Base-by-base conservation (phyloP, 2,888 invertebrate species). In the Tolmerus cingulatus region DNA sequence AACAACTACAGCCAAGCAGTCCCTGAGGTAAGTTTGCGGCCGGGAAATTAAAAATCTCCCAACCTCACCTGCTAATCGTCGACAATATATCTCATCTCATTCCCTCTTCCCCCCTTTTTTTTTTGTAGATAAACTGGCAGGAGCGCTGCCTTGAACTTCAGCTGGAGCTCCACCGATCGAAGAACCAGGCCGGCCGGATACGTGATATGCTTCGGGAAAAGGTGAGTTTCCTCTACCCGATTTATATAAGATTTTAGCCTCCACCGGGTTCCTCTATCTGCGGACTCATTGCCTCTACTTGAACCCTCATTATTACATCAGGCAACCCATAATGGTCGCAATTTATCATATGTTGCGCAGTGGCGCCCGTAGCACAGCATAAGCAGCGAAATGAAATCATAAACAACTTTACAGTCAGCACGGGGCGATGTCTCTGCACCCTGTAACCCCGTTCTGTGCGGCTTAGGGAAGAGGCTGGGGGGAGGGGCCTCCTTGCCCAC, bases 201-300 rank as follows among this genome's bases (percentile, higher is more conserved):
- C 94, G 97, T 81, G 97, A 97, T 91, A 96, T 97, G 95, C 95
- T 98, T 88, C 94, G 97, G 91, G 97, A 97, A 93, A 98, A 98
- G 97, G 98, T 98, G 91, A 93, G 94, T 89, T 46, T 16, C 55
- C 37, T 51, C 51, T 4, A 66, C 27, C 16, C 27, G 27, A 27
- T 12, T 66, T 66, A 55, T 55, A 19, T 55, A 66, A 23, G 19
- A 27, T 9, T 66, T 19, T 66, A 66, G 51, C 66, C 84, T 84
- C 51, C 5, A 66, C 23, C 74, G 66, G 19, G 19, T 12, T 84
- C 66, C 12, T 84, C 66, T 84, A 84, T 84, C 66, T 84, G 19
- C 74, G 66, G 84, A 57, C 66, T 74, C 84, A 84, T 66, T 40
- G 84, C 57, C 84, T 84, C 84, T 57, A 84, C 84, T 84, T 74